Percentiles rank a stretch among this genome's conserved stretches.
phyloP scores from a whole-genome alignment of 2,113 vertebrate genomes.

The Montifringilla adamsi region DNA sequence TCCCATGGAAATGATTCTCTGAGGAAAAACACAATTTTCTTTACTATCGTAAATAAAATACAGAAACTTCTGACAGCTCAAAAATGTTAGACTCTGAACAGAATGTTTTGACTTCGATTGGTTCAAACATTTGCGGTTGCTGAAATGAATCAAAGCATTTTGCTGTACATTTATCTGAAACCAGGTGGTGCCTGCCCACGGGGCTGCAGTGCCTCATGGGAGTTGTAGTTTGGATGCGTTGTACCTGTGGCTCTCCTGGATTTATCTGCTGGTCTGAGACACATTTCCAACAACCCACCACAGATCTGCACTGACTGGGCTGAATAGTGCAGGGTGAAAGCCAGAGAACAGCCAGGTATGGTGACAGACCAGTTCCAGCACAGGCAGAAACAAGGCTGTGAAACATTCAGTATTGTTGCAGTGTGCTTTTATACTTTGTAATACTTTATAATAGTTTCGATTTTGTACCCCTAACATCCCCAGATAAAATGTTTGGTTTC shows the following conservation, averaged over 20 bases:
- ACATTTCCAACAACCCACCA: background rate
- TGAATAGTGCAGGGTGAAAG: background rate
- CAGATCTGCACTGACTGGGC: background rate
- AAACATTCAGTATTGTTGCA: background rate
- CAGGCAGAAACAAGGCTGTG: background rate
- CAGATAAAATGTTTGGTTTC: background rate
- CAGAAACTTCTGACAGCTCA: background rate
- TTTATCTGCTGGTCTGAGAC: background rate
- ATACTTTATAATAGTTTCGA: no score
- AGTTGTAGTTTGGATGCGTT: background rate
- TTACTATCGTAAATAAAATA: background rate
- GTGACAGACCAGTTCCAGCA: background rate
- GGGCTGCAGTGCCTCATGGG: background rate
- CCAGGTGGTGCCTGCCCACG: background rate
- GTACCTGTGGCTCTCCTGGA: fast-evolving
- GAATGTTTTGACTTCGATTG: conserved; percentile 25
- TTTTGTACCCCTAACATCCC: no score
- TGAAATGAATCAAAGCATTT: conserved; percentile 18
- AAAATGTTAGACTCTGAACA: background rate
- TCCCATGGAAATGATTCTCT: background rate
- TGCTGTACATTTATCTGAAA: background rate
- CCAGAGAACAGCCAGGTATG: background rate
- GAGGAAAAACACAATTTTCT: background rate
- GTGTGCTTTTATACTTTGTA: no score
- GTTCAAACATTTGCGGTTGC: conserved; percentile 20